phyloP scores from a whole-genome alignment of 2,888 invertebrate species.

The Ichneumon xanthorius region DNA sequence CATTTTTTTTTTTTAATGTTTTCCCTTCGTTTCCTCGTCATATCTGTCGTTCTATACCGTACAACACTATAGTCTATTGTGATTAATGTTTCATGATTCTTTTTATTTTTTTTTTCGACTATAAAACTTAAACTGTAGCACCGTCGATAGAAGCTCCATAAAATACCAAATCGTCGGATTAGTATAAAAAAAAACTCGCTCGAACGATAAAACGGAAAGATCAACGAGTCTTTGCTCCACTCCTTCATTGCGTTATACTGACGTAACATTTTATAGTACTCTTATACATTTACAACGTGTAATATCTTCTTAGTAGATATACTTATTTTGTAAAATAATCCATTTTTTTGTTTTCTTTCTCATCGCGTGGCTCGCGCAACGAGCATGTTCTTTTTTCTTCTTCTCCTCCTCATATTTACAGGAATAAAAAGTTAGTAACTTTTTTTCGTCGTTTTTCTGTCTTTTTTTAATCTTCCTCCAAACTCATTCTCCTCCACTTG shows the following conservation, averaged over 20 bases:
- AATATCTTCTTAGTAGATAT: slow-evolving; percentile 80
- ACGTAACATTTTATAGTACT: slow-evolving; percentile 82
- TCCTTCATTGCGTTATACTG: slow-evolving; percentile 77
- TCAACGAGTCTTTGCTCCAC: slow-evolving; percentile 73
- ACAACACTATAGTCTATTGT: slow-evolving; percentile 55
- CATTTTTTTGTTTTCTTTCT: slow-evolving; percentile 29
- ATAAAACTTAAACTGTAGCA: slow-evolving; percentile 74
- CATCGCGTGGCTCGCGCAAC: slow-evolving; percentile 52
- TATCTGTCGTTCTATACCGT: slow-evolving; percentile 41
- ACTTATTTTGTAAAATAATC: slow-evolving; percentile 67
- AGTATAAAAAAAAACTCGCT: slow-evolving; percentile 22
- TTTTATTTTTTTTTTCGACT: slow-evolving; percentile 17
- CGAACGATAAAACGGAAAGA: slow-evolving; percentile 73
- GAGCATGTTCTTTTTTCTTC: slow-evolving; percentile 43
- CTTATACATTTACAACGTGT: slow-evolving; percentile 81
- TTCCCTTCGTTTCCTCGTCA: background rate
- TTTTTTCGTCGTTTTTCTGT: slow-evolving; percentile 2
- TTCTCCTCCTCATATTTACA: slow-evolving; percentile 55
- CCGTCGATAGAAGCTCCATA: slow-evolving; percentile 72
- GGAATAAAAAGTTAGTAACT: slow-evolving; percentile 61
- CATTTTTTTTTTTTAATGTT: background rate
- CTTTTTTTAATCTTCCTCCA: slow-evolving; percentile 21
- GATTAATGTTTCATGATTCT: slow-evolving; percentile 46
- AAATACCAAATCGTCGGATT: slow-evolving; percentile 55
- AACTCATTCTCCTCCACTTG: slow-evolving; percentile 29